Percentiles rank a stretch among this genome's conserved stretches.
Evolutionary conservation across 2,797 vertebrate species (phyloP).

Genomic region (Cyprinodon diabolis): DNA sequence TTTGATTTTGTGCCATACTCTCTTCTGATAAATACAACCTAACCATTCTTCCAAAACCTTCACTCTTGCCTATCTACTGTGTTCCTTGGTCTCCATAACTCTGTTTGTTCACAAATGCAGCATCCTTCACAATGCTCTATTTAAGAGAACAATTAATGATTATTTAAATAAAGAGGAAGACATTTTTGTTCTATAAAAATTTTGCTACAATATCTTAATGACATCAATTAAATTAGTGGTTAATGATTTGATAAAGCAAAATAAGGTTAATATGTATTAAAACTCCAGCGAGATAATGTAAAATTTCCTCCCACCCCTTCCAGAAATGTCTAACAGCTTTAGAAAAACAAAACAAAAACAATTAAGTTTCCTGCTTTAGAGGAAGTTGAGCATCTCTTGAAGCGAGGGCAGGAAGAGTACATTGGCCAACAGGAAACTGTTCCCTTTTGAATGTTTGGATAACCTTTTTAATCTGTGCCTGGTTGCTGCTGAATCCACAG

Average conservation of each 20-base stretch:
- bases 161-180: no score
- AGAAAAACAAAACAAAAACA: not conserved
- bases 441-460: conserved; percentile 51
- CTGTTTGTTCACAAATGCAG: no score
- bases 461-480: conserved; percentile 42
- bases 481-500: conserved; percentile 64
- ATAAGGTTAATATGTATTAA: not conserved
- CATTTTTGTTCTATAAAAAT: no score
- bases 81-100: no score
- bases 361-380: conserved; percentile 58
- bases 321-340: not conserved
- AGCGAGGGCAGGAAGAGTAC: conserved; percentile 58
- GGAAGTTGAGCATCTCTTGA: conserved; percentile 62
- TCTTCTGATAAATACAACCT: no score
- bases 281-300: not conserved
- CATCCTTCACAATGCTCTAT: no score
- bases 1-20: not conserved
- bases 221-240: not conserved
- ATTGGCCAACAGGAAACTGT: conserved; percentile 65
- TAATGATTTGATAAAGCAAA: not conserved
- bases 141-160: no score
- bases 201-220: not conserved
- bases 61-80: no score
- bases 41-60: no score
- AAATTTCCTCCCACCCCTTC: not conserved